Conservation (phyloP, 2,113 vertebrate species). For the Phaetusa simplex region DNA sequence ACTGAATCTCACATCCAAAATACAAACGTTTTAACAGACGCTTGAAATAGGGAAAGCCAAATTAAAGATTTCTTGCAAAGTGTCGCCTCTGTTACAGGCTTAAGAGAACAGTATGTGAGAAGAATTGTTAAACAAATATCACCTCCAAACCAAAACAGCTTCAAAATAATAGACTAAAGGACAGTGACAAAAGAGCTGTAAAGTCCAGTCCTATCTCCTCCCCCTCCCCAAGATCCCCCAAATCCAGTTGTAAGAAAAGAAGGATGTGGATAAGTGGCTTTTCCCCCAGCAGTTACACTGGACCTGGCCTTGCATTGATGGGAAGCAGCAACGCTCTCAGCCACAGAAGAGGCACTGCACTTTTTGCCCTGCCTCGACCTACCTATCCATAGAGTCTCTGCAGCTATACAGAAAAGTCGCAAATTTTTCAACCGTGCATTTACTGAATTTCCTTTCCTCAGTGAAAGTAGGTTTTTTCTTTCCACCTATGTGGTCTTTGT, state of each 20-base stretch:
- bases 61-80: slow-evolving; percentile 41
- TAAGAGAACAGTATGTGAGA: not conserved
- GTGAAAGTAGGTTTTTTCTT: not conserved
- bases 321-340: not conserved
- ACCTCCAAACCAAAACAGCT: not conserved
- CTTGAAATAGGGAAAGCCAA: slow-evolving; percentile 13
- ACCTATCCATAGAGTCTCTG: not conserved
- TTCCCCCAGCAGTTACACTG: not conserved
- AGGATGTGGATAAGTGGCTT: not conserved
- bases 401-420: not conserved
- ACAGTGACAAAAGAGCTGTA: not conserved
- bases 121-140: not conserved
- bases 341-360: not conserved
- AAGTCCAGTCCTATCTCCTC: not conserved
- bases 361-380: not conserved
- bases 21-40: slow-evolving; percentile 14
- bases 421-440: not conserved
- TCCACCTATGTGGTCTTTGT: not conserved
- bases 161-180: not conserved
- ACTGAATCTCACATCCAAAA: not conserved
- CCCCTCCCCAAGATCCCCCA: not conserved
- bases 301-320: not conserved
- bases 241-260: not conserved
- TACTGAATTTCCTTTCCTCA: not conserved
- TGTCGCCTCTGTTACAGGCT: not conserved